These are phyloP conservation scores for Hemibagrus guttatus DNA, from an alignment of 2,797 vertebrate species.

Conservation along the genomic window DNA sequence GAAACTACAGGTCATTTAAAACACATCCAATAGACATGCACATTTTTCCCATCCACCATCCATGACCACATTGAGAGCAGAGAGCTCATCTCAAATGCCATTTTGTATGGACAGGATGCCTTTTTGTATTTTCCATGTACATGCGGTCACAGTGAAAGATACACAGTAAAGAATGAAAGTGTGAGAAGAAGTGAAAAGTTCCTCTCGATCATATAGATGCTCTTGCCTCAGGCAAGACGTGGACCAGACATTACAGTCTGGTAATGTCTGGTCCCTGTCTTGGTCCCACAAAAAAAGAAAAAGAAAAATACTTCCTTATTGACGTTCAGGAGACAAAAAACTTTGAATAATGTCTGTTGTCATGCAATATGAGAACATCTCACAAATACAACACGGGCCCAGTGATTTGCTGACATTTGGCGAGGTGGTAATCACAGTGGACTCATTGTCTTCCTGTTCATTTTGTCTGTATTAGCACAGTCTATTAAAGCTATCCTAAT, in stretches of 20 bases:
- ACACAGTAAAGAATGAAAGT: background rate
- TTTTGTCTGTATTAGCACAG: background rate
- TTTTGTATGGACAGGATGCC: background rate
- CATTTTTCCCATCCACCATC: too few relatives aligned
- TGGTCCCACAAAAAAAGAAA: too few relatives aligned
- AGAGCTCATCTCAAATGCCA: background rate
- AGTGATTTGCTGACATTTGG: background rate
- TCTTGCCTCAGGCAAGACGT: background rate
- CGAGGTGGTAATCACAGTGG: background rate
- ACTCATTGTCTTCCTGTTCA: too few relatives aligned
- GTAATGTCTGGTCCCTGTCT: too few relatives aligned
- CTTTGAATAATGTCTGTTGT: background rate
- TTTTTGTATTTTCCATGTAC: background rate
- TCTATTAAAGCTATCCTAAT: background rate
- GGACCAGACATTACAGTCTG: background rate
- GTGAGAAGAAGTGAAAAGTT: background rate
- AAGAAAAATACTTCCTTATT: background rate
- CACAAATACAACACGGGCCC: background rate
- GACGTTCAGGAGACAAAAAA: background rate
- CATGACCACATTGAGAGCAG: too few relatives aligned
- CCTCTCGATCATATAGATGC: background rate
- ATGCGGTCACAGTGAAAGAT: background rate
- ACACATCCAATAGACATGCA: too few relatives aligned
- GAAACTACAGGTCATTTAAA: too few relatives aligned
- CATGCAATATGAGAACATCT: background rate